phyloP scores from a whole-genome alignment of 1,140 invertebrate genomes.

The Himalopsyche phryganea region DNA sequence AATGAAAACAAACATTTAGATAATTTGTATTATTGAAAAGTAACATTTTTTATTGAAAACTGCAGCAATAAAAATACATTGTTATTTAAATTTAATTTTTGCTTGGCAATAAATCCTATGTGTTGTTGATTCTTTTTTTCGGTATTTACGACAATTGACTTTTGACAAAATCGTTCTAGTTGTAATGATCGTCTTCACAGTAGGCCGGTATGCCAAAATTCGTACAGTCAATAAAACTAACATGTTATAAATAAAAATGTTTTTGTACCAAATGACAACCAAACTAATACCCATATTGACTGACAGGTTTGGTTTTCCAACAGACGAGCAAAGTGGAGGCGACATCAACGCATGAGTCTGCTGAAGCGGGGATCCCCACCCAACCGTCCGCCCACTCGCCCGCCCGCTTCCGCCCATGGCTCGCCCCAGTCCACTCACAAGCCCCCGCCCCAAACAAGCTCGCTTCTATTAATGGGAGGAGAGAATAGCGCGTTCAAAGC shows the following conservation, averaged over 20 bases:
- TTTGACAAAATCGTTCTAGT: too few species aligned
- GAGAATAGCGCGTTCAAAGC: conserved; percentile 82
- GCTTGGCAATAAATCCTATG: too few species aligned
- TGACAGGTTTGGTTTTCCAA: conserved; percentile 97
- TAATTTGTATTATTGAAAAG: too few species aligned
- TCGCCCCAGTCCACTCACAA: conserved; percentile 54
- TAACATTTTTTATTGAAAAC: too few species aligned
- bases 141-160: too few species aligned
- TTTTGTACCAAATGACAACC: conserved; percentile 29
- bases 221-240: too few species aligned
- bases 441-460: conserved; percentile 51
- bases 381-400: conserved; percentile 46
- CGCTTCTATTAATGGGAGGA: conserved; percentile 64
- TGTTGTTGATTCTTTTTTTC: too few species aligned
- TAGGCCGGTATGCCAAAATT: too few species aligned
- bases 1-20: too few species aligned
- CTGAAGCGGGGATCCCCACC: conserved; percentile 64
- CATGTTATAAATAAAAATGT: neutral
- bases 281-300: conserved; percentile 40
- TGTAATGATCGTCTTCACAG: too few species aligned
- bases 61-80: too few species aligned
- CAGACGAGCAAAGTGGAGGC: conserved; percentile 95
- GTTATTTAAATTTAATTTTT: too few species aligned
- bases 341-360: conserved; percentile 91
- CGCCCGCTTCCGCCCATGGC: conserved; percentile 43